phyloP scores from a whole-genome alignment of 1,140 invertebrate species.

The Neodiprion fabricii region DNA sequence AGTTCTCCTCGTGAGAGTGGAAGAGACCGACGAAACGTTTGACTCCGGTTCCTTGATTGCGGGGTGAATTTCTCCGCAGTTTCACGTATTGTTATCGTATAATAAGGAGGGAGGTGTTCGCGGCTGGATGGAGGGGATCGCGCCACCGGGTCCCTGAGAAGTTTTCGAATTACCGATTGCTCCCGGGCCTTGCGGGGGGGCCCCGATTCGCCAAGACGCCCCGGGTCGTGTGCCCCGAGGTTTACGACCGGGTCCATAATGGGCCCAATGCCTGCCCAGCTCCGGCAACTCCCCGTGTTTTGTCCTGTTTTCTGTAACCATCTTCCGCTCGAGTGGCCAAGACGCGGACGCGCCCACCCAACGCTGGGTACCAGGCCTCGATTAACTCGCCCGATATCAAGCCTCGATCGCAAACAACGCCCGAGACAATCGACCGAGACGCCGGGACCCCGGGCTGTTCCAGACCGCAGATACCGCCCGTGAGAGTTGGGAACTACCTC shows the following conservation, averaged over 20 bases:
- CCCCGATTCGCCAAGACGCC: slow-evolving; percentile 16
- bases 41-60: slow-evolving; percentile 55
- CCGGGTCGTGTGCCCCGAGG: slow-evolving; percentile 19
- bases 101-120: slow-evolving; percentile 55
- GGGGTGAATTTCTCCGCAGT: slow-evolving; percentile 61
- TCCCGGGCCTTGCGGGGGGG: slow-evolving; percentile 32
- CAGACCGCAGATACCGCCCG: too few species aligned
- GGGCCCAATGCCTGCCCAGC: too few species aligned
- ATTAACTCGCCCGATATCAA: neutral
- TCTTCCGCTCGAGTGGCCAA: slow-evolving; percentile 42
- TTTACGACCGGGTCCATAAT: too few species aligned
- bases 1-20: slow-evolving; percentile 48
- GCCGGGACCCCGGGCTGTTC: too few species aligned
- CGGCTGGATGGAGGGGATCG: slow-evolving; percentile 40
- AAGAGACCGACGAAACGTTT: slow-evolving; percentile 39
- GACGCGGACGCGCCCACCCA: slow-evolving; percentile 54
- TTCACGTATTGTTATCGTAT: slow-evolving; percentile 54
- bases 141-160: slow-evolving; percentile 45
- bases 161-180: slow-evolving; percentile 56
- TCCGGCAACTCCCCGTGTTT: slow-evolving; percentile 22
- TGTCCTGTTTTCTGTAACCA: slow-evolving; percentile 20
- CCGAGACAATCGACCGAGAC: too few species aligned
- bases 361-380: slow-evolving; percentile 44
- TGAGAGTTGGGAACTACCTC: too few species aligned
- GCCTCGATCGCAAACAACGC: too few species aligned